Evolutionary conservation across 2,113 vertebrate genomes (phyloP).

Genomic region (Pseudopipra pipra): DNA sequence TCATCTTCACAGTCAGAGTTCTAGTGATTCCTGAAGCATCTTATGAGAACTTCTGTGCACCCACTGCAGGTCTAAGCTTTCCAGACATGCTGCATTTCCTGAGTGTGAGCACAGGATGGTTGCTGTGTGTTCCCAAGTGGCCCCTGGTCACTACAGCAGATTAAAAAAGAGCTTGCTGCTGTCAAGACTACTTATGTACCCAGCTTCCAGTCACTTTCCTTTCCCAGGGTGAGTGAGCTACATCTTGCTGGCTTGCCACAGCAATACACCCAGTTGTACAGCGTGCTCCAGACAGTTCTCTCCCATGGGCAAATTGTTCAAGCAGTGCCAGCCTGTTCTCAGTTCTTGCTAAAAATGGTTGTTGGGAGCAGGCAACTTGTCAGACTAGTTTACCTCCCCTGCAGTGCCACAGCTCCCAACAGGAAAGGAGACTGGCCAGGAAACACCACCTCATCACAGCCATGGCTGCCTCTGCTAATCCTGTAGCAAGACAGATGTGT

Average conservation of each 20-base stretch:
- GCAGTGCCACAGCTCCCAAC: background rate
- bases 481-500: background rate
- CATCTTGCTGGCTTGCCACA: background rate
- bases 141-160: background rate
- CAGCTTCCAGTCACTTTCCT: background rate
- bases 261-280: background rate
- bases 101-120: background rate
- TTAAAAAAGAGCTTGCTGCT: background rate
- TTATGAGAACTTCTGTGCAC: background rate
- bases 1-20: background rate
- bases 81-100: rapidly evolving
- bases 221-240: rapidly evolving
- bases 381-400: background rate
- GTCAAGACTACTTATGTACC: background rate
- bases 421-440: rapidly evolving
- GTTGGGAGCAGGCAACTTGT: background rate
- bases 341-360: background rate
- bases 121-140: background rate
- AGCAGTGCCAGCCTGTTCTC: background rate
- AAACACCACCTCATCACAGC: background rate
- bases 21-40: background rate
- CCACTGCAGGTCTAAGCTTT: background rate
- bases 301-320: background rate
- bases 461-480: background rate
- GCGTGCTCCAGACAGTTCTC: background rate